Conservation (phyloP, 2,888 invertebrate genomes). For the Ophioninae sp. region DNA sequence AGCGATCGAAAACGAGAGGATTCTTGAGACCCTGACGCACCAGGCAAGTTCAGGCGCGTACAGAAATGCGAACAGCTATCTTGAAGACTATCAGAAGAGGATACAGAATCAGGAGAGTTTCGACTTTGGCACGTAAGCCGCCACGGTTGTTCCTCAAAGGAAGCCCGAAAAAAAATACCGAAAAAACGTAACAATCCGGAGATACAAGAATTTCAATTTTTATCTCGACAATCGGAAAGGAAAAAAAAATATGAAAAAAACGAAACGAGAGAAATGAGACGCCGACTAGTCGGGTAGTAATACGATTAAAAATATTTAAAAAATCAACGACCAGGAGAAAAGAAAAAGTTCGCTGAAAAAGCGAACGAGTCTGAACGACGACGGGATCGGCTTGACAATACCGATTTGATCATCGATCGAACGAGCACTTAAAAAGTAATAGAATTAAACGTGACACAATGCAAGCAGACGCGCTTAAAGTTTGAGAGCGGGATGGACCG, state of each 20-base stretch:
- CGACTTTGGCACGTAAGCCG: conserved; percentile 86
- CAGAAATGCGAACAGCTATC: conserved; percentile 92
- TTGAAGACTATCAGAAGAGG: conserved; percentile 93
- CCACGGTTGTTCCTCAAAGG: neutral
- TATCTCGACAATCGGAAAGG: neutral
- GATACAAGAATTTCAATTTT: neutral
- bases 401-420: conserved; percentile 16
- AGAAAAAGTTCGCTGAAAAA: neutral
- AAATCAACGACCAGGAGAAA: neutral
- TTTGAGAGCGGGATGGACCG: too few relatives aligned
- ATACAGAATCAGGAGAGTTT: conserved; percentile 95
- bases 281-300: too few relatives aligned
- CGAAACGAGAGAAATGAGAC: too few relatives aligned
- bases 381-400: conserved; percentile 8
- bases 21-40: conserved; percentile 95
- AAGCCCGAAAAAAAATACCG: neutral
- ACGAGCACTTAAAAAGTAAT: neutral
- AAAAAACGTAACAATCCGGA: neutral
- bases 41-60: conserved; percentile 97
- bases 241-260: too few relatives aligned
- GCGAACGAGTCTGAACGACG: conserved; percentile 6
- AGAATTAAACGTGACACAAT: conserved; percentile 32
- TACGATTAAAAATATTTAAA: too few relatives aligned
- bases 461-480: too few relatives aligned
- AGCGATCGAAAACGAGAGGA: conserved; percentile 95